A percentile compares a stretch with the other conserved stretches of the same genome.
These are phyloP conservation scores for Erpobdella octoculata DNA, from an alignment of 2,888 invertebrate species.

Conservation along the genomic window DNA sequence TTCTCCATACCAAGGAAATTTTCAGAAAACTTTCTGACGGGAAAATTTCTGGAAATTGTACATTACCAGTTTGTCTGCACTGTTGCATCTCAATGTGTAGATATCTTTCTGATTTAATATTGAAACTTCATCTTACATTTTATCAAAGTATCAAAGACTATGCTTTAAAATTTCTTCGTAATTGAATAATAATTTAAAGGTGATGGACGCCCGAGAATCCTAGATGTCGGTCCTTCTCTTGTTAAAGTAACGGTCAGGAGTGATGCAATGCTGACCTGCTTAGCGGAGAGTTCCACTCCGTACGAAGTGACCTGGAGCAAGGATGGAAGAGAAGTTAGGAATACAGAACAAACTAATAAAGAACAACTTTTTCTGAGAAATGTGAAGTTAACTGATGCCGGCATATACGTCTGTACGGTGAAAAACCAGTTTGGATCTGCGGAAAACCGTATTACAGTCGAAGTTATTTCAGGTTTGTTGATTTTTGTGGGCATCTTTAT, in stretches of 20 bases:
- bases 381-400: neutral
- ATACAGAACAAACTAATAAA: neutral
- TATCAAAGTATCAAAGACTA: no score
- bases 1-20: no score
- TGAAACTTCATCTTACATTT: no score
- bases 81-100: no score
- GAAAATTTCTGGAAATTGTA: no score
- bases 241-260: neutral
- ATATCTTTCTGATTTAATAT: no score
- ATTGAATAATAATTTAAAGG: neutral
- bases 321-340: neutral
- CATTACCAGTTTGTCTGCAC: no score
- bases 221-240: neutral
- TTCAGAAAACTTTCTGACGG: no score
- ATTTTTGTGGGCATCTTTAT: no score
- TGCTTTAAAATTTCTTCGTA: neutral
- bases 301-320: constrained; percentile 16
- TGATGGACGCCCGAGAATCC: neutral
- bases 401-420: constrained; percentile 12
- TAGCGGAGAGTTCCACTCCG: neutral
- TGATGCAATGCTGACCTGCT: neutral
- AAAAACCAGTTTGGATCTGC: constrained; percentile 17
- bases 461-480: no score
- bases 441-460: neutral
- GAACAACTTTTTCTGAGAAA: neutral